Base-by-base conservation (phyloP, 2,113 vertebrate genomes). In the Bucco capensis region DNA sequence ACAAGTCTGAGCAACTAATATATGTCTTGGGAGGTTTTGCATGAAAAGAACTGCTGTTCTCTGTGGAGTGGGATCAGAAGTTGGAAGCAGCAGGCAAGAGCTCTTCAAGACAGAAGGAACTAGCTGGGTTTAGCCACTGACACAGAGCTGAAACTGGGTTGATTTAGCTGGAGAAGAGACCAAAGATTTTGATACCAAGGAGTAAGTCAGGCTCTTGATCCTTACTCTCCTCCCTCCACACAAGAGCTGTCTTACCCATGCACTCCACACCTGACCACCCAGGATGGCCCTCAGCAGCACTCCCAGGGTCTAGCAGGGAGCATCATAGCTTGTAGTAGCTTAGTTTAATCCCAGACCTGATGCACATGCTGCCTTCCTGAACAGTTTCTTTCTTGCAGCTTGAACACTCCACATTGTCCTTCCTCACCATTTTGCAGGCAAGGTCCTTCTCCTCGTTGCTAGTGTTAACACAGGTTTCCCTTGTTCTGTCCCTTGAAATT, bases 401-500 rank as follows among this genome's bases (percentile, higher is more conserved):
- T 97, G 72, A 97, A 96, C 95, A 73, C 96, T 72, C 92, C 46
- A 25, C 73, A 96, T 94, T 96, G 97, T 96, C 94, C 87, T 92
- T 71, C 76, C 83, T 89, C 83, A 53, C 33, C 69, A 35, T 50
- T 94, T 81, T 78, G 93, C 87, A 74, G 67, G 83, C 94, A 92
- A 88, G 66, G 88, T 82, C 88, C 92, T 95, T 96, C 96, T 96
- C 83, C 88, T 40, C 69, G 90, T 87, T 91, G 89, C 94, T 96
- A 58, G 60, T 95, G 90, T 90, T 95, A 97, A 97, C 97, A 98
- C 97, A 98, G 84, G 66, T 96, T 96, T 97, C 91, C 96, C 96
- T 98, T 98, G 97, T 98, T 96, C 97, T 66, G 81, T 83, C 96
- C 93, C 97, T 94, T 88, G 95, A 96, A 96, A 97, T 97, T 98